Conservation (phyloP, 2,113 vertebrate species). For the Lonchura striata region DNA sequence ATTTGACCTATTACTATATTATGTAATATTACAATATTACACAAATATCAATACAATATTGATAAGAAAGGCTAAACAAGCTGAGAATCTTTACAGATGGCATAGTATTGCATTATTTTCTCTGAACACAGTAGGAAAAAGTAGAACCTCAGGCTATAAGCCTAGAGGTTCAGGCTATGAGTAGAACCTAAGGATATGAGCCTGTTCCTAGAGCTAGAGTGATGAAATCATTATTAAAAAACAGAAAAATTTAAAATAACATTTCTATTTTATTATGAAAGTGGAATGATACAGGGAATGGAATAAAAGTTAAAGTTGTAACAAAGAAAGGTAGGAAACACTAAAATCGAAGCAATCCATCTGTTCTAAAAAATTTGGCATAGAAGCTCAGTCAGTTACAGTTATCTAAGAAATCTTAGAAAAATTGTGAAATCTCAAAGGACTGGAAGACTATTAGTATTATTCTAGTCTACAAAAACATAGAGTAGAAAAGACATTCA, state of each 20-base stretch:
- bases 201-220: background rate
- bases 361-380: background rate
- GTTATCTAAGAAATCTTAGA: background rate
- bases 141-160: background rate
- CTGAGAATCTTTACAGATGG: background rate
- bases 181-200: background rate
- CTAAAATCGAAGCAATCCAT: background rate
- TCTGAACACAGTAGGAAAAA: background rate
- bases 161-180: too few relatives aligned
- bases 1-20: too few relatives aligned
- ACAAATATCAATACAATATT: background rate
- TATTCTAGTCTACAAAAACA: background rate
- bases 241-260: background rate
- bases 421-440: background rate
- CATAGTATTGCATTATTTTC: background rate
- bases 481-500: background rate
- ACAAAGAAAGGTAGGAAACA: background rate
- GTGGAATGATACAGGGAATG: background rate
- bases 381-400: background rate
- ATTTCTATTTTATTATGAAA: background rate
- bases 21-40: too few relatives aligned
- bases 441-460: background rate
- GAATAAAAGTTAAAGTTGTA: background rate
- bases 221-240: background rate
- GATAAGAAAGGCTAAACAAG: background rate